Percentiles rank a stretch among this genome's conserved stretches.
phyloP scores from a whole-genome alignment of 2,888 invertebrate species.

The Epinotia bilunana region DNA sequence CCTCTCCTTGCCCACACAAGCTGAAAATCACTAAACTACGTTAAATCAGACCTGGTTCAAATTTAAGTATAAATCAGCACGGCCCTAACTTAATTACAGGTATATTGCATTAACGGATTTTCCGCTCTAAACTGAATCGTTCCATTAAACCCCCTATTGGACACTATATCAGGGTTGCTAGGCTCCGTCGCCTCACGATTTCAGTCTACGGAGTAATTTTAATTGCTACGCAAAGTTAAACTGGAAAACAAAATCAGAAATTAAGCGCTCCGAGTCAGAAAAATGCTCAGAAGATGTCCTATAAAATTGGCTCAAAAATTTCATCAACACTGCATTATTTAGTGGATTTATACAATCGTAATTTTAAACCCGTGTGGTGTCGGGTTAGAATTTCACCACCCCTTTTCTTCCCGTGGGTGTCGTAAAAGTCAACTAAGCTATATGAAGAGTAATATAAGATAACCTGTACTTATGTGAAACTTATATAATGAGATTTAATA shows the following conservation, averaged over 20 bases:
- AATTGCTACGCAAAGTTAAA: not conserved
- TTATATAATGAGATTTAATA: too few species aligned
- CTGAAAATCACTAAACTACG: not conserved
- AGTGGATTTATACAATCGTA: too few species aligned
- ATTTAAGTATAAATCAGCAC: conserved; percentile 8
- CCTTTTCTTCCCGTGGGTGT: too few species aligned
- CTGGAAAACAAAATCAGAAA: not conserved
- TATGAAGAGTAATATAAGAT: too few species aligned
- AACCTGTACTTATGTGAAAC: too few species aligned
- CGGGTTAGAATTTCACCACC: too few species aligned
- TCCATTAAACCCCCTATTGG: conserved; percentile 35
- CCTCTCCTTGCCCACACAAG: not conserved
- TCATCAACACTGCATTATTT: too few species aligned
- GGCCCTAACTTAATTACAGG: not conserved
- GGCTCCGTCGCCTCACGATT: not conserved
- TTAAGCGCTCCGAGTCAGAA: not conserved
- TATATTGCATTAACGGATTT: conserved; percentile 23
- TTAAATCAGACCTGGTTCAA: conserved; percentile 7
- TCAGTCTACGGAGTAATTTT: not conserved
- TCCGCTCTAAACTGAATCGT: conserved; percentile 14
- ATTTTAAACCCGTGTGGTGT: too few species aligned
- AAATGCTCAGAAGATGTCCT: too few species aligned
- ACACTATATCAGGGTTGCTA: conserved; percentile 34
- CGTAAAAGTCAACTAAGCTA: too few species aligned
- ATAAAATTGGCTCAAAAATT: too few species aligned